Evolutionary conservation across 2,888 invertebrate genomes (phyloP), one percentile per base, ranked within the genome.

Genomic region (Melinaea menophilus): DNA sequence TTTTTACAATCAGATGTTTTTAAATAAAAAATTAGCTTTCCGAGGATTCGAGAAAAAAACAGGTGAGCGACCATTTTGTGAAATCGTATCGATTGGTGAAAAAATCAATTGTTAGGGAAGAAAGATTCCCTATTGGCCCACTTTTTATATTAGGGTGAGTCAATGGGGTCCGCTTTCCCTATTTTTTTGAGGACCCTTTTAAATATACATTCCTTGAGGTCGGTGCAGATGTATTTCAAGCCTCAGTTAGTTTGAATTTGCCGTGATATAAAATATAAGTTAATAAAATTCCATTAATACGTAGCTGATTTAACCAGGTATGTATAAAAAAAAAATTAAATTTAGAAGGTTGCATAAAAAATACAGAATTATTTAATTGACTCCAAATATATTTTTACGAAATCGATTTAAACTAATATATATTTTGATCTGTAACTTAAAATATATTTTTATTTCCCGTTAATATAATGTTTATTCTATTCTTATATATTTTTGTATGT

Each of bases 91-190:
- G 88, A 90, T 90, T 90, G 88, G 88, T 79, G 79, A 87, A 88
- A 88, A 87, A 87, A 85, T 86, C 87, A 79, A 85, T 87, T 86
- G 87, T 86, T 71, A 71, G 69, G 73, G 76, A 72, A 79, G 79
- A 81, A 78, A 74, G 80, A 74, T 82, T 79, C 79, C 84, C 88
- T 76, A 90, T 90, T 90, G 90, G 90, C 88, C 89, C 86, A 89
- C 79, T 88, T 90, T 86, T 85, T 81, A 82, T 78, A 80, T 74
- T 80, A 83, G 87, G 88, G 87, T 82, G 80, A 80, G 78, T 84
- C 81, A 83, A 84, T 83, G 75, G 82, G 80, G 77, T 72, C 70
- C 79, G 84, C 86, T 88, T 89, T 86, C 86, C 88, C 78, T 78
- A 79, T 84, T 87, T 88, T 86, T 86, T 79, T 58, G 56, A 68